Evolutionary conservation across 1,140 invertebrate species (phyloP).

Genomic region (Dendroctonus valens): DNA sequence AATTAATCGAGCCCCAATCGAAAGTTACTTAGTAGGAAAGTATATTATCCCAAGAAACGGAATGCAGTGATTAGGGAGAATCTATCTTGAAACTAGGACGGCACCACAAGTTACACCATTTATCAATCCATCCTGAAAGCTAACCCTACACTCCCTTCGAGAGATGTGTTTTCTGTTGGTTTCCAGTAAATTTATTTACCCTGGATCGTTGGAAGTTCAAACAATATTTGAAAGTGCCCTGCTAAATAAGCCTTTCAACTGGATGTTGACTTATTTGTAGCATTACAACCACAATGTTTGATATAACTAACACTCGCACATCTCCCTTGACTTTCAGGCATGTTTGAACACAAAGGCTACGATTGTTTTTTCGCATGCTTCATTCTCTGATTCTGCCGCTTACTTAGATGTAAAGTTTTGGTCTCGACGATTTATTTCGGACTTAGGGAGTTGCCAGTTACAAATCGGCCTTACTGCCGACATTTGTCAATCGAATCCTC

Average conservation of each 20-base stretch:
- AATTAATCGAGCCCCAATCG: conserved; percentile 13
- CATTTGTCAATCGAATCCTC: conserved; percentile 18
- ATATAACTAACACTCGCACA: too few relatives aligned
- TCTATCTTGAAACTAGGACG: conserved; percentile 24
- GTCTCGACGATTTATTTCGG: conserved; percentile 17
- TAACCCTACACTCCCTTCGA: conserved; percentile 21
- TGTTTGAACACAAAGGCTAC: too few relatives aligned
- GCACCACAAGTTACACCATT: conserved; percentile 23
- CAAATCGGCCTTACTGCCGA: conserved; percentile 6
- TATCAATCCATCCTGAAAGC: conserved; percentile 25
- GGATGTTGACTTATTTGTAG: too few relatives aligned
- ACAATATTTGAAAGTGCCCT: conserved; percentile 7
- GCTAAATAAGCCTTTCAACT: neutral
- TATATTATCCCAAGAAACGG: conserved; percentile 12
- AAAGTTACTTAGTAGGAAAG: conserved; percentile 16
- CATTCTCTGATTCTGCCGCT: neutral
- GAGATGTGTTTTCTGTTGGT: conserved; percentile 21
- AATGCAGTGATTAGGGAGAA: conserved; percentile 25
- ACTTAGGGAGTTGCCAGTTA: conserved; percentile 13
- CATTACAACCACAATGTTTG: too few relatives aligned
- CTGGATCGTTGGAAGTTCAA: neutral
- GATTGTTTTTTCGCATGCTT: conserved; percentile 6
- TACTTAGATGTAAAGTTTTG: conserved; percentile 18
- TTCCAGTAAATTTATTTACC: conserved; percentile 28
- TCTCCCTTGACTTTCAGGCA: too few relatives aligned